Evolutionary conservation across 2,888 invertebrate species (phyloP).

Genomic region (Ichneumoninae sp.): DNA sequence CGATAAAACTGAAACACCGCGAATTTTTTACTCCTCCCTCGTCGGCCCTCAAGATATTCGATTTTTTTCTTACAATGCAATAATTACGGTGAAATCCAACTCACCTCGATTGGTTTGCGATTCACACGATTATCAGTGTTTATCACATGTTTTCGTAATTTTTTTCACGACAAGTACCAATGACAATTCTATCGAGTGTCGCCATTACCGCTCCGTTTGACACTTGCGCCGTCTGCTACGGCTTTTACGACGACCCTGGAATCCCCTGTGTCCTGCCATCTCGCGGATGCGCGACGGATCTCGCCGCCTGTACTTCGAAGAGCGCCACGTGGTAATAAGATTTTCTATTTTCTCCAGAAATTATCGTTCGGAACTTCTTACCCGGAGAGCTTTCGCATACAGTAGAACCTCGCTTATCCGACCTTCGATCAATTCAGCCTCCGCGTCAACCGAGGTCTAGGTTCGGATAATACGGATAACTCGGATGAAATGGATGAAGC

Average conservation of each 20-base stretch:
- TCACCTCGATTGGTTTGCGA: constrained; percentile 41
- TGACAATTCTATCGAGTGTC: constrained; percentile 72
- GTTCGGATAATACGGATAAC: no score
- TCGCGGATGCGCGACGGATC: neutral
- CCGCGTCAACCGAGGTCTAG: no score
- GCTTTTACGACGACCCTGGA: constrained; percentile 2
- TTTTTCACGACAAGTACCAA: constrained; percentile 64
- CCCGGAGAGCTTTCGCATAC: neutral
- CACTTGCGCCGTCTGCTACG: constrained; percentile 31
- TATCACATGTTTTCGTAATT: constrained; percentile 45
- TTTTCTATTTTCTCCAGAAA: neutral
- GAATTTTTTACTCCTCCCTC: neutral
- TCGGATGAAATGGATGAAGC: no score
- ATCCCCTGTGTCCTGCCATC: neutral
- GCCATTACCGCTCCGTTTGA: constrained; percentile 74
- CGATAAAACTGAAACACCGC: constrained; percentile 1
- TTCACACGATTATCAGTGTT: constrained; percentile 23
- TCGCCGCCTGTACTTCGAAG: neutral
- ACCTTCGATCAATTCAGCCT: no score
- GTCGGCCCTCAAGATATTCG: neutral
- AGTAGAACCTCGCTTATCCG: no score
- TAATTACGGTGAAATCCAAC: neutral
- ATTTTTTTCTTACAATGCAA: neutral
- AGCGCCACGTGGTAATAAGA: neutral
- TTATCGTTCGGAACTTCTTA: neutral